A percentile compares a stretch with the other conserved stretches of the same genome.
Evolutionary conservation across 2,888 invertebrate species (phyloP).

Genomic region (Ormyrus thymus): DNA sequence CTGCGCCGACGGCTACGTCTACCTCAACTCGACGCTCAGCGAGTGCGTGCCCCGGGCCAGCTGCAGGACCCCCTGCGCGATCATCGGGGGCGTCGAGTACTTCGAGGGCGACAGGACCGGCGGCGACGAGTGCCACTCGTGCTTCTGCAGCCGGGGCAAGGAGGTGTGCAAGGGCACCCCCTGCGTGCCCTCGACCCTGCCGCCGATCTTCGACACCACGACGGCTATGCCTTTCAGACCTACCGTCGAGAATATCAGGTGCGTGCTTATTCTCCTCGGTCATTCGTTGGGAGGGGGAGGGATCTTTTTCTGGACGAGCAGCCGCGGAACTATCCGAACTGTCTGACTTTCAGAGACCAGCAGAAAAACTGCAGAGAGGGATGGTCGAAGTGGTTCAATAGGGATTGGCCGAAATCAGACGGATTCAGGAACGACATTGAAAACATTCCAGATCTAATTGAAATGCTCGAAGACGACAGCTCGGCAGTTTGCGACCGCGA

Average conservation of each 20-base stretch:
- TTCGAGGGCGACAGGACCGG: conserved; percentile 87
- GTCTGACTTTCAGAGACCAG: conserved; percentile 67
- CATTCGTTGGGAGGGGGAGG: background rate
- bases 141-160: conserved; percentile 84
- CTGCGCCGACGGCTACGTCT: conserved; percentile 85
- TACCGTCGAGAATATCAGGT: background rate
- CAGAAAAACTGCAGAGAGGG: conserved; percentile 80
- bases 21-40: conserved; percentile 80
- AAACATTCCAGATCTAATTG: conserved; percentile 77
- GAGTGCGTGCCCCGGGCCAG: conserved; percentile 85
- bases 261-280: background rate
- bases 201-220: conserved; percentile 23
- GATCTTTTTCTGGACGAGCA: background rate
- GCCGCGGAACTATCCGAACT: too few species aligned
- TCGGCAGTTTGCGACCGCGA: conserved; percentile 79
- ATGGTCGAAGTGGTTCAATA: conserved; percentile 89
- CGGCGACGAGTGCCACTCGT: conserved; percentile 87
- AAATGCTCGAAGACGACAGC: conserved; percentile 75
- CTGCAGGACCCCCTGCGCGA: conserved; percentile 83
- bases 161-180: conserved; percentile 84
- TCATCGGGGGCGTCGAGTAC: conserved; percentile 80
- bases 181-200: conserved; percentile 75
- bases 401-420: conserved; percentile 75
- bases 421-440: conserved; percentile 77
- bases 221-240: conserved; percentile 40